Evolutionary conservation across 2,113 vertebrate genomes (phyloP), one percentile per base, ranked within the genome.

Genomic region (Sinocyclocheilus grahami): DNA sequence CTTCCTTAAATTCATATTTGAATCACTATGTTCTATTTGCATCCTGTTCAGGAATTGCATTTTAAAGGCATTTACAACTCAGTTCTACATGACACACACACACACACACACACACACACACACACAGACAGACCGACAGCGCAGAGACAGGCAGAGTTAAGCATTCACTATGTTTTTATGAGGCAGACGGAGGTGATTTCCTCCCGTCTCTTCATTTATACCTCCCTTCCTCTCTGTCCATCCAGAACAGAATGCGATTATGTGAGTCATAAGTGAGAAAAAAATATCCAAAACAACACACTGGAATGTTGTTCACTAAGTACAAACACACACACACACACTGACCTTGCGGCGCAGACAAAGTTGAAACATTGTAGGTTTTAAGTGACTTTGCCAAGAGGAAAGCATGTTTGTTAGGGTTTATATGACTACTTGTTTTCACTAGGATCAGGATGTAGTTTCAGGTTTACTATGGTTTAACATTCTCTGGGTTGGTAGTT

Each of bases 171-270:
- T 2, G 22, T 58, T 79, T 63, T 39, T 84, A 37, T 67, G 42
- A 67, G 5, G 75, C 58, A 75, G 46, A 69, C 84, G 2, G 62
- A 30, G n/a, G 46, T 78, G 42, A 22, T 42, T 18, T 63, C 39
- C 65, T n/a, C n/a, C 30, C 5, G 33, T 79, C 55, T 79, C 55
- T 62, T 62, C 75, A 65, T 65, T 67, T 85, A 22, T 53, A 22
- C 27, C 62, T 63, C 72, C 69, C 72, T 75, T 75, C 72, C 72
- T 24, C 71, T 42, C 72, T 48, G 72, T 48, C 72, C 72, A 75
- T 75, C 39, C 22, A 76, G 11, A 76, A 75, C 72, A 76, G n/a
- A 76, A 51, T 76, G 72, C 9, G 42, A 76, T 76, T 51, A 76
- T 76, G 39, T 75, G 72, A 75, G 72, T 75, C 72, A 75, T 75